phyloP scores from a whole-genome alignment of 2,888 invertebrate species.

The Rhodophaea formosa region DNA sequence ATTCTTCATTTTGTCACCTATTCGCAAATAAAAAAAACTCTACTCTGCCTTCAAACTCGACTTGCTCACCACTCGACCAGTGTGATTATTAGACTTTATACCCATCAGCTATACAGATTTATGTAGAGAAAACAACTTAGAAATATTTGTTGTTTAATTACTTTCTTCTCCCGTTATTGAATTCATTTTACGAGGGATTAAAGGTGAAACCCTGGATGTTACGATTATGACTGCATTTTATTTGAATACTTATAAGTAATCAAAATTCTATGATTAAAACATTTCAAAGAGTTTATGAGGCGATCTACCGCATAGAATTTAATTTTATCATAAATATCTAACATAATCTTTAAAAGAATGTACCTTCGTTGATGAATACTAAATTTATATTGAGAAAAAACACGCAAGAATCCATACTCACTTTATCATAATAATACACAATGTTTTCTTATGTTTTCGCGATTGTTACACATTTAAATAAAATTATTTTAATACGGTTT shows the following conservation, averaged over 20 bases:
- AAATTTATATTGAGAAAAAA: too few species aligned
- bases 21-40: too few species aligned
- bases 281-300: not conserved
- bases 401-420: too few species aligned
- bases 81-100: not conserved
- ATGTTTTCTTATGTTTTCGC: too few species aligned
- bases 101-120: not conserved
- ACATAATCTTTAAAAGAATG: too few species aligned
- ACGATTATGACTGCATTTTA: constrained; percentile 2
- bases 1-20: too few species aligned
- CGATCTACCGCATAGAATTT: not conserved
- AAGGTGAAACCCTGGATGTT: not conserved
- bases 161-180: not conserved
- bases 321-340: not conserved
- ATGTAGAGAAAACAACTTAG: constrained; percentile 11
- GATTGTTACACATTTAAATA: too few species aligned
- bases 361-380: too few species aligned
- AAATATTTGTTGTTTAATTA: constrained; percentile 5
- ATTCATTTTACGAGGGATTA: not conserved
- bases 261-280: not conserved
- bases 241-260: too few species aligned
- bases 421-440: too few species aligned
- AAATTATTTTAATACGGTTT: too few species aligned
- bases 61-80: not conserved
- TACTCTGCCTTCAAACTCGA: not conserved